Evolutionary conservation across 2,888 invertebrate species (phyloP).

Genomic region (Prosapia bicincta): DNA sequence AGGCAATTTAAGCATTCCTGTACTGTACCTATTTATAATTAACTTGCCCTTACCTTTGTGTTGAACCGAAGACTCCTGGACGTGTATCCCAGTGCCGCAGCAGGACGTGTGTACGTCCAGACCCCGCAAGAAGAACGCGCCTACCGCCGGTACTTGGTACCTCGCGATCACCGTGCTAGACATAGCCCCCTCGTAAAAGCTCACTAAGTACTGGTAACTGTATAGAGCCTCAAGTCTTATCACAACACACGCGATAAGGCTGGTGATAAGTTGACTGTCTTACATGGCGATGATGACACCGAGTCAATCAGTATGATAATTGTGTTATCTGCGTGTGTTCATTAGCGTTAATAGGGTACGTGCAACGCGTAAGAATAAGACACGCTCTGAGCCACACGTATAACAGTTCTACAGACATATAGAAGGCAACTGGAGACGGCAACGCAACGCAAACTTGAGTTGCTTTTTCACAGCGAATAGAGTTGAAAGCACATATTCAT

Average conservation of each 20-base stretch:
- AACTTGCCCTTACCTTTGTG: neutral
- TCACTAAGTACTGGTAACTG: neutral
- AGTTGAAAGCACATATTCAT: too few relatives aligned
- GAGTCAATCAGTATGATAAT: neutral
- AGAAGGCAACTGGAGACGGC: too few relatives aligned
- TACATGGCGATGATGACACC: neutral
- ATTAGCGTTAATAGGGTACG: too few relatives aligned
- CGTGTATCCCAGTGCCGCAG: constrained; percentile 3
- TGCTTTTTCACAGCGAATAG: too few relatives aligned
- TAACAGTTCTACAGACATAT: too few relatives aligned
- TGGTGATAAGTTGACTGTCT: neutral
- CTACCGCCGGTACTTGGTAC: neutral
- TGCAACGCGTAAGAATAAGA: too few relatives aligned
- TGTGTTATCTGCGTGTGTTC: too few relatives aligned
- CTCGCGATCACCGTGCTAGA: constrained; percentile 6
- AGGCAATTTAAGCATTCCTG: too few relatives aligned
- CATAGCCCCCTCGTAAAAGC: neutral
- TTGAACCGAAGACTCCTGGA: neutral
- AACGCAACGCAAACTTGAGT: too few relatives aligned
- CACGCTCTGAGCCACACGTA: too few relatives aligned
- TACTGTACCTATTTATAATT: too few relatives aligned
- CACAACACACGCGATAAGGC: constrained; percentile 1
- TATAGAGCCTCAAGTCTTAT: neutral
- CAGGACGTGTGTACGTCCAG: constrained; percentile 1
- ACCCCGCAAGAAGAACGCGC: neutral